phyloP scores from a whole-genome alignment of 2,797 vertebrate genomes.

The Australoheros facetus region DNA sequence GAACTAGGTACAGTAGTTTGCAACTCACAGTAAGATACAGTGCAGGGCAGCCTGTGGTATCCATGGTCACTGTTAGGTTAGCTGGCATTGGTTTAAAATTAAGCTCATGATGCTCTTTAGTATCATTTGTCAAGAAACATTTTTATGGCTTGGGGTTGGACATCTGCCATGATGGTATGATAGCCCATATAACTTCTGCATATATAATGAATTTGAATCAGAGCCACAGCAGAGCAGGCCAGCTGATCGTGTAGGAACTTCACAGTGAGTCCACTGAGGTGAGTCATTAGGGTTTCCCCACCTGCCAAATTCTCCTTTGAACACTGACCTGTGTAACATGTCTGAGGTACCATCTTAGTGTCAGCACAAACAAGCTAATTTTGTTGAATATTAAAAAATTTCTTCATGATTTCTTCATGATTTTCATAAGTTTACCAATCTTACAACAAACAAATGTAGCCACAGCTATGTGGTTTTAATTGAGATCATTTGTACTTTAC shows the following conservation, averaged over 20 bases:
- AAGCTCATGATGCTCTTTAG: background rate
- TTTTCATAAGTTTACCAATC: background rate
- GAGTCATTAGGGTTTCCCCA: background rate
- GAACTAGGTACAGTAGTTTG: too few species aligned
- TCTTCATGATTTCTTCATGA: background rate
- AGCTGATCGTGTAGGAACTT: background rate
- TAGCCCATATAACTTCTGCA: background rate
- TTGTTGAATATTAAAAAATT: background rate
- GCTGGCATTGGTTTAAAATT: background rate
- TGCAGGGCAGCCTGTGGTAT: background rate
- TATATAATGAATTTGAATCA: background rate
- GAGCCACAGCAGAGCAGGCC: background rate
- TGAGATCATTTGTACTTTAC: background rate
- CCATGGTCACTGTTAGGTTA: background rate
- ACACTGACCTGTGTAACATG: background rate
- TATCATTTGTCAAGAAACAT: background rate
- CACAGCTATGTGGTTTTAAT: background rate
- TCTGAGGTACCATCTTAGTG: background rate
- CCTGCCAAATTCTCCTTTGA: background rate
- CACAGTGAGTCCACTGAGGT: background rate
- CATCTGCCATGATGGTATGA: background rate
- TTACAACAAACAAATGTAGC: background rate
- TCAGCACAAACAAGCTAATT: background rate
- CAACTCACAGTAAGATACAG: background rate
- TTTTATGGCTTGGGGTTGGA: background rate